A percentile compares a stretch with the other conserved stretches of the same genome.
Evolutionary conservation across 2,888 invertebrate species (phyloP).

Genomic region (Rotaria socialis): DNA sequence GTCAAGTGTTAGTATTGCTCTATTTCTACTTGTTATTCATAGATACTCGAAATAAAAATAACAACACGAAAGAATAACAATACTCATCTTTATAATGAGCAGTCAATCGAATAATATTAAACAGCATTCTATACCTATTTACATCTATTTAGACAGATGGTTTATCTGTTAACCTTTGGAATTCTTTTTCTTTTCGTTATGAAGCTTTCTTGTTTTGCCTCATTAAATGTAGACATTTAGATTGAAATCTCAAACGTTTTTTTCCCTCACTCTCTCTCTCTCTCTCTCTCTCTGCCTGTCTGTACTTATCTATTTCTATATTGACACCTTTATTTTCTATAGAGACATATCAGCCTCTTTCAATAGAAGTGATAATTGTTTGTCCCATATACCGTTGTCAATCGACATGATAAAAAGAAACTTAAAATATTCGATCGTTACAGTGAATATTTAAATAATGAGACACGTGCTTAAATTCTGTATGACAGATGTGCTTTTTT

Average conservation of each 20-base stretch:
- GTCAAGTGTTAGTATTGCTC: conserved; percentile 8
- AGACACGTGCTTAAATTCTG: not conserved
- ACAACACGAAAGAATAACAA: not conserved
- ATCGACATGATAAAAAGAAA: not conserved
- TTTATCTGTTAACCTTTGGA: not conserved
- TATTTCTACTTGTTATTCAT: not conserved
- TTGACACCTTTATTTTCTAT: not conserved
- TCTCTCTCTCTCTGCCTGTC: no score
- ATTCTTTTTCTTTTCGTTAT: not conserved
- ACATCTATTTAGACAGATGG: not conserved
- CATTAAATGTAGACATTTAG: not conserved
- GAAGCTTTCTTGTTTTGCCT: not conserved
- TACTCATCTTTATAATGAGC: not conserved
- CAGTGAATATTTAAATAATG: not conserved
- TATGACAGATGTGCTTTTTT: no score
- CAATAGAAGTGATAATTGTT: conserved; percentile 1
- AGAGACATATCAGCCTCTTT: not conserved
- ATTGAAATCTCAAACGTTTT: not conserved
- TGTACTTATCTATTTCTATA: not conserved
- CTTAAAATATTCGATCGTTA: not conserved
- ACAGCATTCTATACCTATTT: not conserved
- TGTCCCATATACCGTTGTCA: not conserved
- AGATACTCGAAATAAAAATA: not conserved
- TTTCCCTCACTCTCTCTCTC: no score
- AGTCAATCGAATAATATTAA: not conserved